Evolutionary conservation across 37 sponge, comb jelly and placozoan genomes (phyloP), one percentile per base, ranked within the genome.

Genomic region (Axinella damicornis): DNA sequence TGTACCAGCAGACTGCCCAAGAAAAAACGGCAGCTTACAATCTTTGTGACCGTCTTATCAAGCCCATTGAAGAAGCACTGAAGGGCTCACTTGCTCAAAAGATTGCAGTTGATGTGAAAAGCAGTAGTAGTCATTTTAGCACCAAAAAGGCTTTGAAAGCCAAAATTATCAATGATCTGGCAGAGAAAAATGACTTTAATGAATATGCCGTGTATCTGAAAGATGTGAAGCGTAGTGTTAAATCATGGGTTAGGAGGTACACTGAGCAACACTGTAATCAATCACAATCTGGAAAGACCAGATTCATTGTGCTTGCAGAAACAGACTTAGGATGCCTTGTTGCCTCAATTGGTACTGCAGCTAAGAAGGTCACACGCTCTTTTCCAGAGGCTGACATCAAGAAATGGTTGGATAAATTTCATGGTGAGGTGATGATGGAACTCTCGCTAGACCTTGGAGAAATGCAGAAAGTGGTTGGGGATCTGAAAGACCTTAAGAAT

Each of bases 91-190:
- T 79, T 39, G 53, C 40, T 46, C 20, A 17, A 35, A 40, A 53
- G 18, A 60, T 79, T 15, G 66, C 65, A 17, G 37, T 17, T 24
- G 54, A 63, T 28, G 39, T 79, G 67, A 79, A 79, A 65, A 27
- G 32, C 35, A 22, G 20, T 22, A 31, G n/a, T 9, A 63, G 5
- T 22, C 37, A 17, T 14, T 13, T 25, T 15, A 36, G 38, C 63
- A 65, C 19, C 6, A 79, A 79, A 30, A 36, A 39, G 40, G 33
- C 34, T 11, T 65, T 79, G 25, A 79, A 60, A 21, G 79, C 65
- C 9, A 41, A 73, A 31, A 37, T 73, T 12, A 54, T 73, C 56
- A n/a, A 53, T 12, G 55, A 52, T n/a, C 15, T 52, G n/a, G 74
- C 25, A 28, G 74, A 40, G 21, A 9, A n/a, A 13, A 5, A 30